phyloP scores from a whole-genome alignment of 2,888 invertebrate species.

The Mesodorylaimus sp. region DNA sequence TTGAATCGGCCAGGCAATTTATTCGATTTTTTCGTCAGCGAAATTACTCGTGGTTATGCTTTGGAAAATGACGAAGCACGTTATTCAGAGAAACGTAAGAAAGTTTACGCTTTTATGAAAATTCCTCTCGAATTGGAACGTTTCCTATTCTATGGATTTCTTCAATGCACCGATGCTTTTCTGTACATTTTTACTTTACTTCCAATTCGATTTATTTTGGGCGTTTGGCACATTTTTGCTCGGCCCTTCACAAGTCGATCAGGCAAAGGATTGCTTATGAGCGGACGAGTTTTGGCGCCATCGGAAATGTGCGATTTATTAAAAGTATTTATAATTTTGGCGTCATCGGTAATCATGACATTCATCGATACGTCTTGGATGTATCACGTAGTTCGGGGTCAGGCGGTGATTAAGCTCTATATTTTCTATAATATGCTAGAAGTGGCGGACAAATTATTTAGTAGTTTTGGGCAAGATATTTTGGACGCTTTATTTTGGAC shows the following conservation, averaged over 20 bases:
- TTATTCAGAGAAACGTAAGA: constrained; percentile 76
- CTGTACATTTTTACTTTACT: constrained; percentile 91
- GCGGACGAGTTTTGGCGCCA: constrained; percentile 9
- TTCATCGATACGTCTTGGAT: constrained; percentile 91
- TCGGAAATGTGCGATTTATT: constrained; percentile 74
- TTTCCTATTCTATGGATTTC: constrained; percentile 78
- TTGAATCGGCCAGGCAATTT: too few species aligned
- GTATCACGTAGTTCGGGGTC: constrained; percentile 72
- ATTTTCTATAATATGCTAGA: constrained; percentile 99
- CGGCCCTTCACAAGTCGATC: too few species aligned
- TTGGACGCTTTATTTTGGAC: constrained; percentile 97
- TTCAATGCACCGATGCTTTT: constrained; percentile 85
- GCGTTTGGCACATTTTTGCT: constrained; percentile 51
- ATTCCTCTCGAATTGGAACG: constrained; percentile 59
- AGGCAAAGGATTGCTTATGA: neutral
- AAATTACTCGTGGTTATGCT: constrained; percentile 74
- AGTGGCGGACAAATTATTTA: constrained; percentile 39
- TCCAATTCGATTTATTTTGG: constrained; percentile 72
- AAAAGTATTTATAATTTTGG: constrained; percentile 60
- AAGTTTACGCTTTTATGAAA: constrained; percentile 88
- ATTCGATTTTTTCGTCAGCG: constrained; percentile 52
- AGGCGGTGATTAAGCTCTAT: constrained; percentile 94
- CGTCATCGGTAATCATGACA: constrained; percentile 46
- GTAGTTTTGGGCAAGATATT: constrained; percentile 64
- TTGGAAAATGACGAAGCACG: constrained; percentile 85